Conservation (phyloP, 2,797 vertebrate species). For the Merluccius polli region DNA sequence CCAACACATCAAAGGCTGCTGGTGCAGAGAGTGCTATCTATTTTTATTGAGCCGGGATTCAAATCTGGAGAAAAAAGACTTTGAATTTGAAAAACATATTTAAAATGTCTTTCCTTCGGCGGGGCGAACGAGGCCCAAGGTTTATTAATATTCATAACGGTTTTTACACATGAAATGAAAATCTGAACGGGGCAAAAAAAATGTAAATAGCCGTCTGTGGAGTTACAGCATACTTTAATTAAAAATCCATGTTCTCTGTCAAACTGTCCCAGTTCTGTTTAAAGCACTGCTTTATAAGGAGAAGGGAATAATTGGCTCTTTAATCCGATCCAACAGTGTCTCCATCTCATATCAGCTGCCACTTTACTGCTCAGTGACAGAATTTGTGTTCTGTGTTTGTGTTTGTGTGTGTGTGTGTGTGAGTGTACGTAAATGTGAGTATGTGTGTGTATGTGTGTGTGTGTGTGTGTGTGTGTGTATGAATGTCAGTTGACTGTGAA, state of each 20-base stretch:
- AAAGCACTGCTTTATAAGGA: constrained; percentile 13
- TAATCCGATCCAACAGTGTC: constrained; percentile 6
- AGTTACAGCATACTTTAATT: constrained; percentile 7
- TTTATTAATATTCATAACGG: constrained; percentile 11
- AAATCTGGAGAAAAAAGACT: too few species aligned
- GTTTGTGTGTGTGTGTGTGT: constrained; percentile 2
- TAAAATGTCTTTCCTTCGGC: constrained; percentile 22
- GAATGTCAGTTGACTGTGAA: not conserved
- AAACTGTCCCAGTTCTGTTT: constrained; percentile 8
- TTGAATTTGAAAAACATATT: constrained; percentile 10
- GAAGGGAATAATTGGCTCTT: constrained; percentile 26
- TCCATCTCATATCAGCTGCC: constrained; percentile 7
- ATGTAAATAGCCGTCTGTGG: not conserved
- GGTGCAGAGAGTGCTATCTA: not conserved
- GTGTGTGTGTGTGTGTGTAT: constrained; percentile 8
- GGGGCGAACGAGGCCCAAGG: not conserved
- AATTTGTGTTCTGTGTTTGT: constrained; percentile 1
- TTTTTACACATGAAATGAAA: not conserved
- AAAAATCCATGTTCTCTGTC: constrained; percentile 16
- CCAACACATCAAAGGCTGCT: not conserved
- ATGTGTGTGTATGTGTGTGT: constrained; percentile 9
- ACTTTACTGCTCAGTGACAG: not conserved
- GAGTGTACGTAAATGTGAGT: constrained; percentile 5
- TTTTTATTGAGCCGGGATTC: not conserved
- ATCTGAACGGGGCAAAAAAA: not conserved